phyloP scores from a whole-genome alignment of 2,888 invertebrate species.

The Sturmia bella region DNA sequence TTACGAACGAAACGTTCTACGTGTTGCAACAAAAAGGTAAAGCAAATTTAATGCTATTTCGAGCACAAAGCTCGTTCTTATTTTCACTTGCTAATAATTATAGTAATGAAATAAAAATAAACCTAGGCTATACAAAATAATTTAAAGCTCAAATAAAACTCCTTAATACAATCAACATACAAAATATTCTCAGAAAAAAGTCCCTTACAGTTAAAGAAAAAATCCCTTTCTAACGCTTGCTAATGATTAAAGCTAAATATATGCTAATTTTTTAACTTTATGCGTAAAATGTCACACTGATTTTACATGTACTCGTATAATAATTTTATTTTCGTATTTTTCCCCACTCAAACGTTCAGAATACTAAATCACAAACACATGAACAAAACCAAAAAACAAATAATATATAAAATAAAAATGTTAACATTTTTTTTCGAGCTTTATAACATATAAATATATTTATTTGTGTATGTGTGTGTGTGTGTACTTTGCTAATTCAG shows the following conservation, averaged over 20 bases:
- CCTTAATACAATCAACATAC: too few relatives aligned
- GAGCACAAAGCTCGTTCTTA: slow-evolving; percentile 35
- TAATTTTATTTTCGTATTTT: slow-evolving; percentile 20
- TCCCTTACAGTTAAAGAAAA: not conserved
- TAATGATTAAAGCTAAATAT: slow-evolving; percentile 30
- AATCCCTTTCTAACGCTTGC: slow-evolving; percentile 30
- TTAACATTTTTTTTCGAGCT: slow-evolving; percentile 5
- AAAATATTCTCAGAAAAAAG: too few relatives aligned
- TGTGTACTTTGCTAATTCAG: slow-evolving; percentile 58
- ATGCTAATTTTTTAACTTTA: not conserved
- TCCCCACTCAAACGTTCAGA: slow-evolving; percentile 16
- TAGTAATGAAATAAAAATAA: not conserved
- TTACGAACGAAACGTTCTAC: slow-evolving; percentile 46
- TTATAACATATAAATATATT: too few relatives aligned
- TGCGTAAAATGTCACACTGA: slow-evolving; percentile 11
- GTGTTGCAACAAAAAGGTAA: slow-evolving; percentile 61
- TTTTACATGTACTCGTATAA: slow-evolving; percentile 13
- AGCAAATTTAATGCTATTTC: slow-evolving; percentile 31
- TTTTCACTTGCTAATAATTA: not conserved
- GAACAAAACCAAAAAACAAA: slow-evolving; percentile 6
- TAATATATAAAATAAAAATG: slow-evolving; percentile 11
- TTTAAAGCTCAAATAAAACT: slow-evolving; percentile 32
- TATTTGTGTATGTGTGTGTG: slow-evolving; percentile 54
- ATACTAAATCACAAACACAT: not conserved
- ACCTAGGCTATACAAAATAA: slow-evolving; percentile 23